These are phyloP conservation scores for Dicranocentrus wangi DNA, from an alignment of 2,888 invertebrate genomes.

Conservation along the genomic window DNA sequence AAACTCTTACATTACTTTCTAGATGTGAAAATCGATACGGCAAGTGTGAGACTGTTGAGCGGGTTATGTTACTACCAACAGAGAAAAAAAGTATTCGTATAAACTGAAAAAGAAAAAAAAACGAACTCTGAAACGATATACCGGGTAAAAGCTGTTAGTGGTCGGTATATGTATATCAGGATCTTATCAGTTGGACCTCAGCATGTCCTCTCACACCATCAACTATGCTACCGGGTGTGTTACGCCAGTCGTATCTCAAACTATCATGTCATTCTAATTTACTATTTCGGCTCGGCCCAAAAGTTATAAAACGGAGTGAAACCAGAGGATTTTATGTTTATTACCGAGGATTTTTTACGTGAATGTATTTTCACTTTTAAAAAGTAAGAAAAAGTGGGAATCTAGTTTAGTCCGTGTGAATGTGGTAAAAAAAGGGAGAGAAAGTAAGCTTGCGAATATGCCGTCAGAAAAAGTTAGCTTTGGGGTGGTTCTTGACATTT, in stretches of 20 bases:
- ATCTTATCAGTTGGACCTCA: slow-evolving; percentile 60
- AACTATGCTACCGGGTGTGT: not conserved
- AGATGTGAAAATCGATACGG: slow-evolving; percentile 61
- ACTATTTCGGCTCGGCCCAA: slow-evolving; percentile 61
- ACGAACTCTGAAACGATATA: too few relatives aligned
- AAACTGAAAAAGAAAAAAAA: too few relatives aligned
- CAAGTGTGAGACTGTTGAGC: slow-evolving; percentile 62
- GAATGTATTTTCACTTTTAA: slow-evolving; percentile 26
- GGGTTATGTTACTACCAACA: slow-evolving; percentile 18
- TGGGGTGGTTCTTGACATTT: slow-evolving; percentile 61
- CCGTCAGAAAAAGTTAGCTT: slow-evolving; percentile 45
- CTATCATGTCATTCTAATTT: slow-evolving; percentile 68
- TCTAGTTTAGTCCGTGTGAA: slow-evolving; percentile 8
- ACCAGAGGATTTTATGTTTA: slow-evolving; percentile 44
- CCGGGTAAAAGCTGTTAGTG: too few relatives aligned
- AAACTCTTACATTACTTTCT: slow-evolving; percentile 22
- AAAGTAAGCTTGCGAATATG: slow-evolving; percentile 11
- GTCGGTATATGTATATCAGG: slow-evolving; percentile 26
- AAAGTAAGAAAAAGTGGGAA: slow-evolving; percentile 15
- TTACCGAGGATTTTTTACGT: slow-evolving; percentile 6
- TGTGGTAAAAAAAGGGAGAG: slow-evolving; percentile 4
- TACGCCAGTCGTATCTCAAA: slow-evolving; percentile 55
- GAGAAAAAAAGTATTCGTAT: too few relatives aligned
- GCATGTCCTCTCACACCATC: slow-evolving; percentile 42
- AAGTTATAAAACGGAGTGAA: slow-evolving; percentile 55